Conservation (phyloP, 2,797 vertebrate species). For the Neosilurus hyrtlii region DNA sequence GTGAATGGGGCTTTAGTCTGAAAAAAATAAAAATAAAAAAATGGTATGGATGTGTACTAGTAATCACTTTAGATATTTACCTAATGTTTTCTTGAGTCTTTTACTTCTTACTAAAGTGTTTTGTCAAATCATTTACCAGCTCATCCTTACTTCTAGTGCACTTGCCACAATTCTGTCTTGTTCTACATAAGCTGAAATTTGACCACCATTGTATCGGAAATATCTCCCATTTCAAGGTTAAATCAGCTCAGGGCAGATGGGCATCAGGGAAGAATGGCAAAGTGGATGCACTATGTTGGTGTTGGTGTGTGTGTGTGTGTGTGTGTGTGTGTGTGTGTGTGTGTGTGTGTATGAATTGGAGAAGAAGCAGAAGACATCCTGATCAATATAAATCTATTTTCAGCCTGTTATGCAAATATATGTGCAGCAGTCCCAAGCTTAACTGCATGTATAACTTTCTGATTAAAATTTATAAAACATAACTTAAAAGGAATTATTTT, state of each 20-base stretch:
- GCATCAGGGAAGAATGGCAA: constrained; percentile 41
- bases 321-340: constrained; percentile 50
- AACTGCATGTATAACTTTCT: constrained; percentile 6
- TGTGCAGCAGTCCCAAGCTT: constrained; percentile 8
- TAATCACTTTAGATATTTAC: neutral
- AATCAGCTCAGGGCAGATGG: constrained; percentile 57
- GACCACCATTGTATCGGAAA: constrained; percentile 69
- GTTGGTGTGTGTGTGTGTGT: constrained; percentile 55
- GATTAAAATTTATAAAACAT: neutral
- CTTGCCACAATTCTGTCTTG: constrained; percentile 26
- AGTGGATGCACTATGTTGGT: constrained; percentile 56
- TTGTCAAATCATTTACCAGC: neutral
- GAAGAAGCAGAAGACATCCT: constrained; percentile 41
- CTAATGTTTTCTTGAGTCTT: neutral
- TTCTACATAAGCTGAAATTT: constrained; percentile 35
- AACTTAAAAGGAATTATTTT: neutral
- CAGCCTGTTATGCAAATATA: constrained; percentile 56
- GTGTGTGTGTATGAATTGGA: constrained; percentile 50
- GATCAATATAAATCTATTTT: constrained; percentile 66
- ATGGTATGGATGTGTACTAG: neutral
- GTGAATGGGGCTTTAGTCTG: no score
- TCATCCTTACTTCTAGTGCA: constrained; percentile 21
- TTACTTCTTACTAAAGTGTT: neutral
- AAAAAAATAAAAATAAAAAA: no score
- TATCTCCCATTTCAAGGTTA: constrained; percentile 81